These are phyloP conservation scores for Leuciscus waleckii DNA, from an alignment of 2,797 vertebrate genomes.

Conservation along the genomic window DNA sequence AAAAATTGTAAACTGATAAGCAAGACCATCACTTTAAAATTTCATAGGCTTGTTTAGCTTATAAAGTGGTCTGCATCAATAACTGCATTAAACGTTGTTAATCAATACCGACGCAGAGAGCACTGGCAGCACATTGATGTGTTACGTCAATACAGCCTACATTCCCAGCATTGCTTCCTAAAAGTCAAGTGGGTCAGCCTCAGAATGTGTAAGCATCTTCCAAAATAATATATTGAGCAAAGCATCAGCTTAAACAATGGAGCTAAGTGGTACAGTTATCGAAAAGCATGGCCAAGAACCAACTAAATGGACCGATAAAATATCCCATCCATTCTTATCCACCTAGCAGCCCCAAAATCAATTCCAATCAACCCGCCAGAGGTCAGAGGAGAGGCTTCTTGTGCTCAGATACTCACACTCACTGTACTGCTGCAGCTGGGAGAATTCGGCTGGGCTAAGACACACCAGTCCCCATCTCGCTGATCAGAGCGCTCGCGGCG, in stretches of 20 bases:
- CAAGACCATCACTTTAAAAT: slow-evolving; percentile 32
- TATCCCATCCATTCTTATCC: slow-evolving; percentile 15
- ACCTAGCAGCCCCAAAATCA: slow-evolving; percentile 33
- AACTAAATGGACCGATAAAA: slow-evolving; percentile 30
- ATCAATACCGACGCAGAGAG: slow-evolving; percentile 30
- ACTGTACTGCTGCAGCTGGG: slow-evolving; percentile 92
- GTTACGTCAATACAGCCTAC: slow-evolving; percentile 44
- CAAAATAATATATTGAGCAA: slow-evolving; percentile 36
- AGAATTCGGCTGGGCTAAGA: slow-evolving; percentile 89
- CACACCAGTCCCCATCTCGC: slow-evolving; percentile 90
- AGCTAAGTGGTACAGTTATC: slow-evolving; percentile 27
- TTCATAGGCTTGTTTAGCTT: slow-evolving; percentile 37
- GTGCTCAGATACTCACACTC: slow-evolving; percentile 85
- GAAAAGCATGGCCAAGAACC: slow-evolving; percentile 24
- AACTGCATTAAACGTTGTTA: slow-evolving; percentile 48
- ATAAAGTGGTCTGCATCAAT: slow-evolving; percentile 45
- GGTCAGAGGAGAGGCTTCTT: neutral
- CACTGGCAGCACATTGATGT: slow-evolving; percentile 35
- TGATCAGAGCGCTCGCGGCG: slow-evolving; percentile 9
- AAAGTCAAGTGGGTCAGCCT: slow-evolving; percentile 35
- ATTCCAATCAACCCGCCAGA: slow-evolving; percentile 29
- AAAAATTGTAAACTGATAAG: neutral
- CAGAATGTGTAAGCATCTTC: slow-evolving; percentile 5
- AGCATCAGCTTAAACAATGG: slow-evolving; percentile 13
- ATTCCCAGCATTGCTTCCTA: slow-evolving; percentile 42